phyloP scores from a whole-genome alignment of 1,140 invertebrate species.

The Nasonia vitripennis region DNA sequence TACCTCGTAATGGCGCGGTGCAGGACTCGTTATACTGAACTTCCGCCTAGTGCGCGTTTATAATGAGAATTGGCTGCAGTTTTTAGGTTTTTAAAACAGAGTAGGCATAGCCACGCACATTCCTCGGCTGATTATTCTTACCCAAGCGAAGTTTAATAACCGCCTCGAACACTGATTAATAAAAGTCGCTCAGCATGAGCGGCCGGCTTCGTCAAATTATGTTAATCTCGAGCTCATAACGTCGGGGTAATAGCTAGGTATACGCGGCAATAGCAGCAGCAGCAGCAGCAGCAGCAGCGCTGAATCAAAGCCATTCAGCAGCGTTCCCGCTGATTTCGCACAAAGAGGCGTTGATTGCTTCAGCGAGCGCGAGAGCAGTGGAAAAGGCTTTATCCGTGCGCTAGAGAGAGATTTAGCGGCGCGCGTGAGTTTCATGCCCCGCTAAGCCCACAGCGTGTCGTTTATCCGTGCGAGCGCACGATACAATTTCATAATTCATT shows the following conservation, averaged over 20 bases:
- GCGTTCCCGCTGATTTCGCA: background rate
- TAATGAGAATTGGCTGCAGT: too few species aligned
- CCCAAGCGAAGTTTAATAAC: background rate
- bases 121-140: background rate
- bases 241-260: background rate
- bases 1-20: background rate
- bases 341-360: slow-evolving; percentile 29
- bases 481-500: slow-evolving; percentile 25
- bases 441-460: background rate
- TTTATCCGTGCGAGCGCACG: background rate
- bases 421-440: background rate
- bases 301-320: slow-evolving; percentile 6
- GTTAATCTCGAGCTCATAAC: background rate
- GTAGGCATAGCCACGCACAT: background rate
- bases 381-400: background rate
- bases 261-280: too few species aligned
- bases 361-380: background rate
- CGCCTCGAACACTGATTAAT: background rate
- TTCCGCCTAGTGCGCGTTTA: too few species aligned
- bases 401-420: background rate
- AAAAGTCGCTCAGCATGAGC: background rate
- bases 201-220: background rate
- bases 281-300: background rate
- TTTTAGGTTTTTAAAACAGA: too few species aligned
- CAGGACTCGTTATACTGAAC: background rate